Evolutionary conservation across 2,113 vertebrate species (phyloP).

Genomic region (Nyctereutes procyonoides): DNA sequence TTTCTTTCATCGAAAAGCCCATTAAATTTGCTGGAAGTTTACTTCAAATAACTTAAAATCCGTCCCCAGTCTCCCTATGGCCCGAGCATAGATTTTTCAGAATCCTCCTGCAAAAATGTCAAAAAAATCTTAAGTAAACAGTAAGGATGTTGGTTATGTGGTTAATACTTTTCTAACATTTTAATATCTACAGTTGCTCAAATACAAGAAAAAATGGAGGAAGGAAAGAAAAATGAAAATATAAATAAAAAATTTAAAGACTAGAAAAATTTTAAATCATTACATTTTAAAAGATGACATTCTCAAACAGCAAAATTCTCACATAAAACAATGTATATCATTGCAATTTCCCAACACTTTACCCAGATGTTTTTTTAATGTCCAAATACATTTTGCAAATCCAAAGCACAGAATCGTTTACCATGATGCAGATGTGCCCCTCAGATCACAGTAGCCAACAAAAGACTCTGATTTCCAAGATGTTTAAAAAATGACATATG

Average conservation of each 20-base stretch:
- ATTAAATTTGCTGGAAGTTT: slow-evolving; percentile 26
- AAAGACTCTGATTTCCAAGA: slow-evolving; percentile 68
- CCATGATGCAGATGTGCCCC: slow-evolving; percentile 65
- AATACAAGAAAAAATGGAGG: not conserved
- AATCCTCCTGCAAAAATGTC: slow-evolving; percentile 13
- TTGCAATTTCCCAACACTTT: not conserved
- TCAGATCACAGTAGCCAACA: slow-evolving; percentile 71
- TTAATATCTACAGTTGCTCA: slow-evolving; percentile 6
- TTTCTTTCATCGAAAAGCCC: slow-evolving; percentile 13
- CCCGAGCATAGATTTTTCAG: slow-evolving; percentile 51
- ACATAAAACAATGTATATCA: not conserved
- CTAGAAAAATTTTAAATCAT: slow-evolving; percentile 35
- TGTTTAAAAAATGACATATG: slow-evolving; percentile 72
- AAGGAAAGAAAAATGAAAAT: slow-evolving; percentile 19
- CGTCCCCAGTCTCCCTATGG: not conserved
- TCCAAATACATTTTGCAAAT: slow-evolving; percentile 60
- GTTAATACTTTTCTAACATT: slow-evolving; percentile 44
- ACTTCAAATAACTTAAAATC: slow-evolving; percentile 69
- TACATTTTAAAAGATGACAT: slow-evolving; percentile 37
- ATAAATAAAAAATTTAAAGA: not conserved
- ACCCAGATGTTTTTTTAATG: not conserved
- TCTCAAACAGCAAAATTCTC: slow-evolving; percentile 32
- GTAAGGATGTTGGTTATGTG: not conserved
- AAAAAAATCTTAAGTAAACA: slow-evolving; percentile 22
- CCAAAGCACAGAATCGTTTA: slow-evolving; percentile 68